These are phyloP conservation scores for Ptychobarbus kaznakovi DNA, from an alignment of 2,797 vertebrate genomes.

Conservation along the genomic window DNA sequence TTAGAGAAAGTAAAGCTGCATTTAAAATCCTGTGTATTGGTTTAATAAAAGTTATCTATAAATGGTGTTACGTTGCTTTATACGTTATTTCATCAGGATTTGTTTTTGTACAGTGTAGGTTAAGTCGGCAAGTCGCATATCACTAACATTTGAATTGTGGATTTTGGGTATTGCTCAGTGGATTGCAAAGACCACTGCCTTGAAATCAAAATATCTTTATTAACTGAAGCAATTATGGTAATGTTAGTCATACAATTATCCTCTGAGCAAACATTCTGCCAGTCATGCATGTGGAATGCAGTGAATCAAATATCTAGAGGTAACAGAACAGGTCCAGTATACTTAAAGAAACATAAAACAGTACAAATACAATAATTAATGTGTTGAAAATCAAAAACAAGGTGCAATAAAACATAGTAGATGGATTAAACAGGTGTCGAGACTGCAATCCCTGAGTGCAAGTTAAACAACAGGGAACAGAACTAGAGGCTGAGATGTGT, in stretches of 20 bases:
- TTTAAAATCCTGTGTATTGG: background rate
- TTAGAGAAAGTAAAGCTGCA: background rate
- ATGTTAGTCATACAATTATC: background rate
- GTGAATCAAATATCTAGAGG: background rate
- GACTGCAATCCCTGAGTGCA: conserved; percentile 3
- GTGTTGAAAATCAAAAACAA: background rate
- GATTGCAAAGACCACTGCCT: background rate
- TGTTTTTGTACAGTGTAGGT: background rate
- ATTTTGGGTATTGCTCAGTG: background rate
- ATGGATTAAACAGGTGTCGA: conserved; percentile 18
- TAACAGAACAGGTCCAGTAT: background rate
- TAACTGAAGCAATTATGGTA: background rate
- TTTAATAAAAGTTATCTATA: background rate
- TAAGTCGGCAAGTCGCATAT: background rate
- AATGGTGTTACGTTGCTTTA: background rate
- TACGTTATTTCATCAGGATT: background rate
- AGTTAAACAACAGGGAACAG: background rate
- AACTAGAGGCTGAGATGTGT: background rate
- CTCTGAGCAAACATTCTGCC: background rate
- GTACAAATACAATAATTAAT: background rate
- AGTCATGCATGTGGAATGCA: background rate
- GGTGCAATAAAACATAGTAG: background rate
- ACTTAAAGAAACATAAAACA: background rate
- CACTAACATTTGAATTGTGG: background rate
- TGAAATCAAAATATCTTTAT: background rate